Percentiles rank a stretch among this genome's conserved stretches.
These are phyloP conservation scores for Drymodes brunneopygia DNA, from an alignment of 2,113 vertebrate genomes.

Conservation along the genomic window DNA sequence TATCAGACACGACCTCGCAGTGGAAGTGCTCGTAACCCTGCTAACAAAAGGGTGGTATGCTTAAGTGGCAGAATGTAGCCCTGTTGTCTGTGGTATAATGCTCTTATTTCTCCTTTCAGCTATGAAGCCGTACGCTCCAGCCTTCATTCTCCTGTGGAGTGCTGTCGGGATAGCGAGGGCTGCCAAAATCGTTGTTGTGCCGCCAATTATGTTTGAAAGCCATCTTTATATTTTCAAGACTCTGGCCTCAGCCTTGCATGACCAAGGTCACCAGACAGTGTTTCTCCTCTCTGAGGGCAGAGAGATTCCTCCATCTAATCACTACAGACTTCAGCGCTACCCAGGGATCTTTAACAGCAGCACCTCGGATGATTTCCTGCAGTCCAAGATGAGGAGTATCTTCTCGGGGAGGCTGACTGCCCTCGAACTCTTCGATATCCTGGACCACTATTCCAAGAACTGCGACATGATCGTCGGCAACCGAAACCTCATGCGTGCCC, in stretches of 20 bases:
- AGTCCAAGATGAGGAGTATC: constrained; percentile 95
- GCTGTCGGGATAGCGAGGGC: constrained; percentile 76
- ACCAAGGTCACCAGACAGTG: constrained; percentile 89
- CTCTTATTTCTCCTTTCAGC: constrained; percentile 73
- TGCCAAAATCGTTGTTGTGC: constrained; percentile 94
- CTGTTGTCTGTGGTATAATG: background rate
- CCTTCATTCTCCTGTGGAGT: constrained; percentile 77
- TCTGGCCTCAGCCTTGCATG: constrained; percentile 87
- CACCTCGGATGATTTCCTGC: constrained; percentile 91
- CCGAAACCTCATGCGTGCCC: constrained; percentile 76
- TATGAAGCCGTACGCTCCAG: constrained; percentile 81
- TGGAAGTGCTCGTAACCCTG: fast-evolving
- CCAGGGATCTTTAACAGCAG: constrained; percentile 96
- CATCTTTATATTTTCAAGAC: constrained; percentile 99
- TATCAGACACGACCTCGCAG: fast-evolving
- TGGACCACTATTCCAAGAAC: constrained; percentile 96
- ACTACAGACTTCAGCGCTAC: constrained; percentile 91
- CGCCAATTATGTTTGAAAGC: constrained; percentile 99
- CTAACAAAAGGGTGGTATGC: fast-evolving
- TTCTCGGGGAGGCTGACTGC: constrained; percentile 94
- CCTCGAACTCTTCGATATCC: constrained; percentile 93
- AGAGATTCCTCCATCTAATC: constrained; percentile 82
- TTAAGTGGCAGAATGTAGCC: background rate
- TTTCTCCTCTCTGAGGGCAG: constrained; percentile 94
- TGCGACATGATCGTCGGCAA: constrained; percentile 93